Conservation (phyloP, 2,113 vertebrate genomes). For the Myodes glareolus region DNA sequence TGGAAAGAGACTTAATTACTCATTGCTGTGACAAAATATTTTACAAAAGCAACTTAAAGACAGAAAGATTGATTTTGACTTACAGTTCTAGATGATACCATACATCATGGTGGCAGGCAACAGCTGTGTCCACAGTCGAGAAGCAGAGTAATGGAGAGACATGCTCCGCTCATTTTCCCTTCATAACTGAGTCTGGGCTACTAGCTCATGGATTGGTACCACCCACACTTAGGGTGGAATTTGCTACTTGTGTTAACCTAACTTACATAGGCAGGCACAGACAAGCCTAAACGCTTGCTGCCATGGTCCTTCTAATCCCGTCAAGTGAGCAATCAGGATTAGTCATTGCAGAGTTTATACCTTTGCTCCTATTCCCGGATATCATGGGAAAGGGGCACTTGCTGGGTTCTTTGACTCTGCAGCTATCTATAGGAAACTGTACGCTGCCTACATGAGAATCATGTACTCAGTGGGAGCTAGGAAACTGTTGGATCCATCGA, state of each 20-base stretch:
- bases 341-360: not conserved
- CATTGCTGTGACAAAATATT: not conserved
- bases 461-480: fast-evolving
- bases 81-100: too few species aligned
- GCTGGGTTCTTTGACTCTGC: not conserved
- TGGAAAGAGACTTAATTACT: not conserved
- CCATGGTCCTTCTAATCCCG: not conserved
- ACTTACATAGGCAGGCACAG: not conserved
- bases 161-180: not conserved
- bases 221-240: not conserved
- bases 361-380: not conserved
- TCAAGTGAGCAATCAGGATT: not conserved
- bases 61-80: not conserved
- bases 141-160: not conserved
- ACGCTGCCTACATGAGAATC: not conserved
- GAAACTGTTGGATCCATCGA: not conserved
- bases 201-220: not conserved
- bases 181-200: not conserved
- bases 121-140: not conserved
- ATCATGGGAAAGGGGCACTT: not conserved
- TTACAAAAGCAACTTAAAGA: not conserved
- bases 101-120: not conserved
- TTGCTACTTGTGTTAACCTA: not conserved
- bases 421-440: fast-evolving
- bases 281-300: not conserved